phyloP scores from a whole-genome alignment of 2,888 invertebrate species.

The Ecliptopera silaceata region DNA sequence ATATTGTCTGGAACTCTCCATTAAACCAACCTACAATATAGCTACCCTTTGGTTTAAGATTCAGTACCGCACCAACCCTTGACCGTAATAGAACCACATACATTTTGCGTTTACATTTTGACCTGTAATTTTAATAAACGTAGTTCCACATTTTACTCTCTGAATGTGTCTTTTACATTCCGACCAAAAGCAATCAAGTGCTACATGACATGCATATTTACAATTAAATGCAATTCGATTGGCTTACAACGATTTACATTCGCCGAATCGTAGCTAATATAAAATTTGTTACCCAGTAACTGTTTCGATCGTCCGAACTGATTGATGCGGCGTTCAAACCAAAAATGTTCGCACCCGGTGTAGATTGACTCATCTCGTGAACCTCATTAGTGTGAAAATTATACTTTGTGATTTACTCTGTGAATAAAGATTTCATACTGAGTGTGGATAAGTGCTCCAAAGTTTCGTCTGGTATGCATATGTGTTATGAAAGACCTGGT shows the following conservation, averaged over 20 bases:
- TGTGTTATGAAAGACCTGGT: conserved; percentile 79
- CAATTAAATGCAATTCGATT: conserved; percentile 36
- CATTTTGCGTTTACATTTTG: neutral
- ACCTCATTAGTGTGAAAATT: conserved; percentile 39
- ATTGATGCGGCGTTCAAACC: conserved; percentile 48
- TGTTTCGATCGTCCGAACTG: conserved; percentile 39
- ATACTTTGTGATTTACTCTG: conserved; percentile 39
- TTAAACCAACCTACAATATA: conserved; percentile 12
- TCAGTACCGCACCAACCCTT: neutral
- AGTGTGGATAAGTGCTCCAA: conserved; percentile 55
- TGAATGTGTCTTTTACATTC: conserved; percentile 32
- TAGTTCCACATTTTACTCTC: neutral
- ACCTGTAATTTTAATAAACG: conserved; percentile 7
- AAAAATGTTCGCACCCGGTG: conserved; percentile 77
- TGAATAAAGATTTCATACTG: conserved; percentile 36
- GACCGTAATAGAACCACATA: neutral
- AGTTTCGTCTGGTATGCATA: conserved; percentile 74
- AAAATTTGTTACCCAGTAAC: conserved; percentile 53
- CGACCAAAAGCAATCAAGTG: conserved; percentile 49
- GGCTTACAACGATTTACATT: conserved; percentile 40
- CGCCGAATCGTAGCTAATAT: conserved; percentile 47
- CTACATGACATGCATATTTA: conserved; percentile 44
- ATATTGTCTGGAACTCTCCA: conserved; percentile 25
- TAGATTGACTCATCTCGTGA: conserved; percentile 58
- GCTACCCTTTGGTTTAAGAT: conserved; percentile 12